Evolutionary conservation across 2,797 vertebrate species (phyloP).

Genomic region (Coregonus ussuriensis): DNA sequence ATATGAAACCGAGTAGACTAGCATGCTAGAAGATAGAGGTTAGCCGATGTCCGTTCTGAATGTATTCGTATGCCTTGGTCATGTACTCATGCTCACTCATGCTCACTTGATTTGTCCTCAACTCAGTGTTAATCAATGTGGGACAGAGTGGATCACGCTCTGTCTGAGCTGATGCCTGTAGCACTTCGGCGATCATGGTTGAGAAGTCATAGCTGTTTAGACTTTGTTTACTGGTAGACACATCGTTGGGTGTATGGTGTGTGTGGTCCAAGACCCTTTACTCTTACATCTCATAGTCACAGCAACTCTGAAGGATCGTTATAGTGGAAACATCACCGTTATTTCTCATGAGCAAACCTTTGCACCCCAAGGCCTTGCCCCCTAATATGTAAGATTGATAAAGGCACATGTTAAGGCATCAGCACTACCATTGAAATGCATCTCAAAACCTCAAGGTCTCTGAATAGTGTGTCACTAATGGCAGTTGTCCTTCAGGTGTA

Average conservation of each 20-base stretch:
- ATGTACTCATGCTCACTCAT: neutral
- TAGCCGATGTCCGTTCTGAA: constrained; percentile 1
- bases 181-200: neutral
- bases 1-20: neutral
- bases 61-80: neutral
- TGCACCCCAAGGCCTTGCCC: constrained; percentile 3
- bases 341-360: neutral
- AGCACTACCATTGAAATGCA: constrained; percentile 1
- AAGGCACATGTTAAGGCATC: neutral
- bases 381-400: neutral
- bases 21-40: neutral
- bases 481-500: too few species aligned
- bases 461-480: neutral
- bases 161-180: neutral
- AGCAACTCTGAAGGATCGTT: neutral
- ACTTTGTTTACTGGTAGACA: neutral
- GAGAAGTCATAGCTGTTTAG: neutral
- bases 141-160: neutral
- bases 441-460: constrained; percentile 2
- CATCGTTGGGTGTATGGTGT: neutral
- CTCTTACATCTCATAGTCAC: neutral
- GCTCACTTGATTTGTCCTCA: neutral
- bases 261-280: neutral
- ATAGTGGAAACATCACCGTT: neutral
- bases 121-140: neutral